These are phyloP conservation scores for Petrocephalus zakoni DNA, from an alignment of 2,113 vertebrate species.

Conservation along the genomic window DNA sequence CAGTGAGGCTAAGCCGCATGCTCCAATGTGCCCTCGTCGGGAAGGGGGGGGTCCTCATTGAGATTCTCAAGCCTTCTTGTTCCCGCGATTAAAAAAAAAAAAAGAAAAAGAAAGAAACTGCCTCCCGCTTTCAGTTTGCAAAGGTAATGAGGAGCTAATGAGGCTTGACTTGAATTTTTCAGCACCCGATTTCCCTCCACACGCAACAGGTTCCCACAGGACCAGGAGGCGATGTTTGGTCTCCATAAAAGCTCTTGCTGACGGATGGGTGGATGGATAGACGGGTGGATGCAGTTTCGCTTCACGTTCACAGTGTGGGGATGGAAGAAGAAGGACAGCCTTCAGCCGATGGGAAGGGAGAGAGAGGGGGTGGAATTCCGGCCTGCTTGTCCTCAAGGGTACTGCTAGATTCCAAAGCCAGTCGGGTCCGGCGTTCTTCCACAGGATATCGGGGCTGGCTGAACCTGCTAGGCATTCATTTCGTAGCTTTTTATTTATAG, in stretches of 20 bases:
- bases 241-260: slow-evolving; percentile 58
- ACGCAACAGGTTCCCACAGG: slow-evolving; percentile 75
- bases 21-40: slow-evolving; percentile 74
- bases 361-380: not conserved
- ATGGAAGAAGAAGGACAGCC: slow-evolving; percentile 15
- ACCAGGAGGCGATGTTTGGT: slow-evolving; percentile 62
- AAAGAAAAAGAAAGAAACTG: slow-evolving; percentile 60
- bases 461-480: slow-evolving; percentile 55
- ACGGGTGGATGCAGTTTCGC: slow-evolving; percentile 52
- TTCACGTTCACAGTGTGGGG: slow-evolving; percentile 51
- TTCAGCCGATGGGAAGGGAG: not conserved
- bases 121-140: slow-evolving; percentile 74
- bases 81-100: slow-evolving; percentile 59
- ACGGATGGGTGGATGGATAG: slow-evolving; percentile 57
- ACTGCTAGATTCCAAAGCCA: slow-evolving; percentile 51
- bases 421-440: slow-evolving; percentile 46
- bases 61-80: slow-evolving; percentile 69
- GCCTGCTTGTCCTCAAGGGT: slow-evolving; percentile 15
- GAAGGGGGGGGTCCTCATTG: slow-evolving; percentile 61
- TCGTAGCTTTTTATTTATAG: slow-evolving; percentile 49
- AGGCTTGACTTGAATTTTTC: slow-evolving; percentile 84
- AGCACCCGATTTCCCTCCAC: slow-evolving; percentile 62
- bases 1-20: slow-evolving; percentile 65
- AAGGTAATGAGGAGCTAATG: slow-evolving; percentile 92
- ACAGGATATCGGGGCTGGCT: slow-evolving; percentile 45